Percentiles rank a stretch among this genome's conserved stretches.
These are phyloP conservation scores for Strix uralensis DNA, from an alignment of 2,113 vertebrate species.

Conservation along the genomic window DNA sequence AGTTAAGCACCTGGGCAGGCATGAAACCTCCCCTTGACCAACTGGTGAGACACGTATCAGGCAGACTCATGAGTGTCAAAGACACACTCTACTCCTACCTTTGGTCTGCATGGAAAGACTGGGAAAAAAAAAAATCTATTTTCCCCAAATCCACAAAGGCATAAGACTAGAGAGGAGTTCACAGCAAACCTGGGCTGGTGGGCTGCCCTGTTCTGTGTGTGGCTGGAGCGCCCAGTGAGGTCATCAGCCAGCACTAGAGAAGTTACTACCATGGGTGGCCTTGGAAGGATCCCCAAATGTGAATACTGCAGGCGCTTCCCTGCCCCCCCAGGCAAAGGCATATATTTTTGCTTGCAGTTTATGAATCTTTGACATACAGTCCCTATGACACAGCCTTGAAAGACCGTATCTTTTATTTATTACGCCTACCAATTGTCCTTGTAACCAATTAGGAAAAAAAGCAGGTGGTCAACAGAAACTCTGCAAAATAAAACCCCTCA, in stretches of 20 bases:
- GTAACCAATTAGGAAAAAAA: constrained; percentile 24
- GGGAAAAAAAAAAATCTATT: not conserved
- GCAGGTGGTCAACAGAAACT: constrained; percentile 61
- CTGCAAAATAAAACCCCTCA: constrained; percentile 35
- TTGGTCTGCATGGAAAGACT: not conserved
- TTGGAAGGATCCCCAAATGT: not conserved
- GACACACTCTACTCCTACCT: not conserved
- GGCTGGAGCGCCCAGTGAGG: not conserved
- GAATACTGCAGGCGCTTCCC: not conserved
- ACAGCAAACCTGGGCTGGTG: not conserved
- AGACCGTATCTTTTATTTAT: constrained; percentile 59
- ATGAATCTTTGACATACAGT: constrained; percentile 56
- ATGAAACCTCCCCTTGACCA: not conserved
- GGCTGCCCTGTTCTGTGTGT: not conserved
- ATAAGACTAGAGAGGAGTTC: not conserved
- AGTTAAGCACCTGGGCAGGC: not conserved
- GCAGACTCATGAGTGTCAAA: not conserved
- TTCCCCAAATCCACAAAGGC: not conserved
- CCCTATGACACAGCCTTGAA: constrained; percentile 5
- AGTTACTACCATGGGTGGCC: not conserved
- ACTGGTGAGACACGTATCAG: not conserved
- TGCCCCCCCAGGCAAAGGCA: constrained; percentile 21
- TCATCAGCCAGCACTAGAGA: not conserved
- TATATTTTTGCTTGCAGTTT: constrained; percentile 42
- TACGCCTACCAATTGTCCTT: constrained; percentile 48